Evolutionary conservation across 1,140 invertebrate species (phyloP).

Genomic region (Euwallacea similis): DNA sequence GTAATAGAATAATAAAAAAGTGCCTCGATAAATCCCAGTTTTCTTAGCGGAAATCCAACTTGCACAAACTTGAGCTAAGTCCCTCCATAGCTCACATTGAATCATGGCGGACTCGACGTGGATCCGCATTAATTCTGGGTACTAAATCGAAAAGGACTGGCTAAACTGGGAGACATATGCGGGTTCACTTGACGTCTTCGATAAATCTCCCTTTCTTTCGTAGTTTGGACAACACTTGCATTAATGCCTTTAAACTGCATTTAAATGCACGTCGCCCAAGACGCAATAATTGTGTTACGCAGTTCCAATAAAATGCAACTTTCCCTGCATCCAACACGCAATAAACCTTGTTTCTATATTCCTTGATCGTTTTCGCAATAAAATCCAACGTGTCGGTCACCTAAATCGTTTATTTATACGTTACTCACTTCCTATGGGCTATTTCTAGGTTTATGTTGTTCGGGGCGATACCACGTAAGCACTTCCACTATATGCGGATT

Average conservation of each 20-base stretch:
- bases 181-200: constrained; percentile 12
- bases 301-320: constrained; percentile 26
- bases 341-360: constrained; percentile 35
- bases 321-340: constrained; percentile 30
- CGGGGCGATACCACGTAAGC: constrained; percentile 7
- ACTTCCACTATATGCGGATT: constrained; percentile 1
- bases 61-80: constrained; percentile 54
- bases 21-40: constrained; percentile 50
- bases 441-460: constrained; percentile 19
- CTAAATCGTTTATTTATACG: constrained; percentile 39
- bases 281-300: background rate
- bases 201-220: constrained; percentile 22
- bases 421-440: constrained; percentile 36
- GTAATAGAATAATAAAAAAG: constrained; percentile 34
- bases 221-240: background rate
- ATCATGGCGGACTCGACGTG: constrained; percentile 50
- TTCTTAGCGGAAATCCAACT: constrained; percentile 47
- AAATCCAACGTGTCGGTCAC: constrained; percentile 37
- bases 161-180: constrained; percentile 39
- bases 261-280: no score
- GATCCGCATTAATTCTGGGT: constrained; percentile 51
- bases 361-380: constrained; percentile 33
- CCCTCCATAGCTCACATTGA: constrained; percentile 53
- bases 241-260: no score
- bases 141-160: constrained; percentile 41